These are phyloP conservation scores for Casuarius casuarius DNA, from an alignment of 2,113 vertebrate species.

Conservation along the genomic window DNA sequence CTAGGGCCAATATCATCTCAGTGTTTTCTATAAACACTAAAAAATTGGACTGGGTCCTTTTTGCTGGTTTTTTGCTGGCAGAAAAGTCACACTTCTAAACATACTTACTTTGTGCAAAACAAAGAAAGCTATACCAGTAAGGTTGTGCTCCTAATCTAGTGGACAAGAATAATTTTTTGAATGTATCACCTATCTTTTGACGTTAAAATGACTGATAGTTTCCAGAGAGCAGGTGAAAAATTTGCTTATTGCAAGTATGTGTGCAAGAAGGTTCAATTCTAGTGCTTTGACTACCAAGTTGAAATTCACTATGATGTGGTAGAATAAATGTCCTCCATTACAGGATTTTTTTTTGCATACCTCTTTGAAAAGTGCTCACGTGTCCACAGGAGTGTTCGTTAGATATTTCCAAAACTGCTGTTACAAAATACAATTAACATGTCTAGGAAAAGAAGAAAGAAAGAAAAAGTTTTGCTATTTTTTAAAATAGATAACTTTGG, in stretches of 20 bases:
- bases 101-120: not conserved
- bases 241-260: not conserved
- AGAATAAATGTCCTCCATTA: not conserved
- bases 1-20: no score
- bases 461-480: not conserved
- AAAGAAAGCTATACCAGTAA: not conserved
- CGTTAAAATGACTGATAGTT: not conserved
- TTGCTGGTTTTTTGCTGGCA: not conserved
- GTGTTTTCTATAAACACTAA: no score
- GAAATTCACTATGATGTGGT: not conserved
- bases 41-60: no score
- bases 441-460: not conserved
- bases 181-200: not conserved
- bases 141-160: not conserved
- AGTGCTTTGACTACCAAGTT: not conserved
- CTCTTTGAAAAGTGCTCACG: not conserved
- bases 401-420: not conserved
- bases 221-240: not conserved
- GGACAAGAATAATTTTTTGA: not conserved
- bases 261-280: not conserved
- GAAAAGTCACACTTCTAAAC: not conserved
- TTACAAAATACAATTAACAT: not conserved
- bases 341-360: not conserved
- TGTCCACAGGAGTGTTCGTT: not conserved
- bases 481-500: not conserved